Base-by-base conservation (phyloP, 2,888 invertebrate species). In the Phlogophora meticulosa region DNA sequence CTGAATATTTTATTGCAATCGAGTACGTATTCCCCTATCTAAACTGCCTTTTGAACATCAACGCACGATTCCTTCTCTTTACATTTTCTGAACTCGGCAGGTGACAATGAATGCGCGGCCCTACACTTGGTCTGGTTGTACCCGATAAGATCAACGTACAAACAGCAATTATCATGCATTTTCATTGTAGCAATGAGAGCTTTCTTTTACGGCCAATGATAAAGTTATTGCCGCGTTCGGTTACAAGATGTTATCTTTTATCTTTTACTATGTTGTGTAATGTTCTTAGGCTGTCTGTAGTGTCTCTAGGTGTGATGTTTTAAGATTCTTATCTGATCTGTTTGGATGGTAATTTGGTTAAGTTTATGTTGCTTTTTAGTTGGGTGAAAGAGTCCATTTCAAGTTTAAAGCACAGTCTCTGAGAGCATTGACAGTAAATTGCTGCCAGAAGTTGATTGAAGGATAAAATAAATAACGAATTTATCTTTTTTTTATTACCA, bases 101-200 rank as follows among this genome's bases (percentile, higher is more conserved):
- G 38, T 34, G n/a, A 40, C 49, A 51, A 53, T 46, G 28, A 52
- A 22, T 24, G 46, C 42, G 9, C 17, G 34, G 43, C 36, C 22
- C 22, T 36, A 32, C 32, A 32, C 32, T 20, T 5, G 22, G 15
- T 22, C 63, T 20, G 11, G 28, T 40, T 5, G 38, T 11, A 3
- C 10, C 45, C 65, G 77, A 77, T 80, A 63, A 43, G 20, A 32
- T 43, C 43, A n/a, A 51, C 32, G 4, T 38, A 63, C 59, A 65
- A 66, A 62, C 43, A 62, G 42, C 57, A 76, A 61, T 76, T 71
- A 76, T 67, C 72, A 58, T 40, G 15, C 61, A 60, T 77, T 70
- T n/a, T 76, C 81, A 80, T 51, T 66, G 77, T 69, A 48, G 61
- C 75, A 79, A 68, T 43, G 32, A 63, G 63, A 56, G 28, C 61